phyloP scores from a whole-genome alignment of 1,140 invertebrate species.

The Himalopsyche phryganea region DNA sequence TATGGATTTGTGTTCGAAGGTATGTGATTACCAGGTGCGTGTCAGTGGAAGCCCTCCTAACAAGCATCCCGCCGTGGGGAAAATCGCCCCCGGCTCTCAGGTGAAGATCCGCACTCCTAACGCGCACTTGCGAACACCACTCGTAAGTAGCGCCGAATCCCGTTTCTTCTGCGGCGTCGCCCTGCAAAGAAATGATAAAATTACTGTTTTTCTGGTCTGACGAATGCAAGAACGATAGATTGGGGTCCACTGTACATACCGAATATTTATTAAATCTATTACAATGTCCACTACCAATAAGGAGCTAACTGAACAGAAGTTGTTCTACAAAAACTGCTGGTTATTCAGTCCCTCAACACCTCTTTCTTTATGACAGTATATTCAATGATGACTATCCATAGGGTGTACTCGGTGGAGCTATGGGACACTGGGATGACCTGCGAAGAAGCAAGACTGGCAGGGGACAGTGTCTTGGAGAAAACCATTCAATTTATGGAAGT shows the following conservation, averaged over 20 bases:
- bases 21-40: constrained; percentile 39
- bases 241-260: too few species aligned
- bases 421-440: too few species aligned
- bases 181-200: neutral
- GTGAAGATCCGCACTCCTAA: constrained; percentile 43
- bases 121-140: constrained; percentile 49
- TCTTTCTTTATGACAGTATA: neutral
- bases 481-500: neutral
- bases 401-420: too few species aligned
- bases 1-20: neutral
- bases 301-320: too few species aligned
- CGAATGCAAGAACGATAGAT: too few species aligned
- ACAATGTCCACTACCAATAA: neutral
- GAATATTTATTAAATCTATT: neutral
- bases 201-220: too few species aligned
- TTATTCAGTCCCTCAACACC: too few species aligned
- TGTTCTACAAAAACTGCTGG: too few species aligned
- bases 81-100: constrained; percentile 26
- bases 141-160: constrained; percentile 25
- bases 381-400: neutral
- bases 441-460: neutral
- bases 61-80: constrained; percentile 34
- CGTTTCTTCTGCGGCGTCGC: neutral
- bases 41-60: constrained; percentile 42
- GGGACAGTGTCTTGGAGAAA: neutral